Percentiles rank a stretch among this genome's conserved stretches.
Evolutionary conservation across 2,888 invertebrate genomes (phyloP).

Genomic region (Zootermopsis nevadensis): DNA sequence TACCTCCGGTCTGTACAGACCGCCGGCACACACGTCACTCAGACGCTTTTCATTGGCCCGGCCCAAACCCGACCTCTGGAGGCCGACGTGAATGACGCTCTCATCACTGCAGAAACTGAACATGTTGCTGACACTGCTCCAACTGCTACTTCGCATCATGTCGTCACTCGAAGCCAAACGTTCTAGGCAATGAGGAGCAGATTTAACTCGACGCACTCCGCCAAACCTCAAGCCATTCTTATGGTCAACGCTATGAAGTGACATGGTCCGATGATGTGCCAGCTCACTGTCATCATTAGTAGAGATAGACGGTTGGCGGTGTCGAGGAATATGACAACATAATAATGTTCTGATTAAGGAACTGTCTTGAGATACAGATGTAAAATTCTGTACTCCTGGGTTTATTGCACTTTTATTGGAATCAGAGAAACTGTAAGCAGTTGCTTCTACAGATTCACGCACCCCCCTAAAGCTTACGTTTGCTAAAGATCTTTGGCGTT

Average conservation of each 20-base stretch:
- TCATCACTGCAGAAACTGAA: slow-evolving; percentile 52
- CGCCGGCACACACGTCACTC: not conserved
- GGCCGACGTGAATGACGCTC: slow-evolving; percentile 49
- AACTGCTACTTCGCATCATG: slow-evolving; percentile 15
- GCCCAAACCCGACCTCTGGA: not conserved
- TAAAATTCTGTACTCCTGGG: not conserved
- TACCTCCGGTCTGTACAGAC: not conserved
- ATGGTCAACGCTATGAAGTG: not conserved
- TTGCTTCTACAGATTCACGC: too few species aligned
- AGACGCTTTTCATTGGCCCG: not conserved
- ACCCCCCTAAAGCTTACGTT: not conserved
- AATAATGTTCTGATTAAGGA: not conserved
- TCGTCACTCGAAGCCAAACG: slow-evolving; percentile 7
- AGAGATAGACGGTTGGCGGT: not conserved
- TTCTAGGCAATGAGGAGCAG: slow-evolving; percentile 38
- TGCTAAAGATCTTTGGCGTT: not conserved
- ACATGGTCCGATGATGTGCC: slow-evolving; percentile 1
- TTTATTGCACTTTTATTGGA: not conserved
- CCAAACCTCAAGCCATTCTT: not conserved
- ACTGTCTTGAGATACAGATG: not conserved
- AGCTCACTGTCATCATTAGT: not conserved
- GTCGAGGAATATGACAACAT: not conserved
- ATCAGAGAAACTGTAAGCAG: not conserved
- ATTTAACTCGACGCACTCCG: slow-evolving; percentile 21
- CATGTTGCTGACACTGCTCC: slow-evolving; percentile 48